These are phyloP conservation scores for Illadopsis cleaveri DNA, from an alignment of 2,113 vertebrate genomes.

Conservation along the genomic window DNA sequence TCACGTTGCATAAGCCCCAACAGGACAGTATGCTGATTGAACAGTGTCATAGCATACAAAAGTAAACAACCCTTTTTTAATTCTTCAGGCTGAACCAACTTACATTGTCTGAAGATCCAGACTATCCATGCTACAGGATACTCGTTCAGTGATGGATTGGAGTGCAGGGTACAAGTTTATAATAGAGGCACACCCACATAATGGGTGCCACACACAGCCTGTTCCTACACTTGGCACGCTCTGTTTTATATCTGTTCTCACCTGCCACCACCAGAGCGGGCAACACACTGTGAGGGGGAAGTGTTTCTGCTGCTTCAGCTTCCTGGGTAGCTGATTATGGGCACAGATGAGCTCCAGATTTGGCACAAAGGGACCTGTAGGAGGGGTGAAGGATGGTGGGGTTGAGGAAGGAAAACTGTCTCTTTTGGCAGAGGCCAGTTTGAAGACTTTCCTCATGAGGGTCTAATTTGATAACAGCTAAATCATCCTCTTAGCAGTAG, in stretches of 20 bases:
- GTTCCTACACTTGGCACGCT: accelerated
- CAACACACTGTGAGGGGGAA: neutral
- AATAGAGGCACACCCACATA: neutral
- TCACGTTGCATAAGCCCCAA: neutral
- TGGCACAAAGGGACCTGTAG: neutral
- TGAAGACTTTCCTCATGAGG: neutral
- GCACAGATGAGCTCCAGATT: neutral
- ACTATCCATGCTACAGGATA: neutral
- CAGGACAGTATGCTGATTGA: neutral
- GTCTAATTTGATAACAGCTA: neutral
- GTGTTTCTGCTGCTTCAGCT: neutral
- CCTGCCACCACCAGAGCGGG: neutral
- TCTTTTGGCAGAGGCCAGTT: neutral
- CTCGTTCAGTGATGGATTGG: neutral
- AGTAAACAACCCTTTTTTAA: neutral
- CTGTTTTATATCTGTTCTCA: neutral
- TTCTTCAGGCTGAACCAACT: neutral
- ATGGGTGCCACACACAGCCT: accelerated
- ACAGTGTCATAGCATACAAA: neutral
- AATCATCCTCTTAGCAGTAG: neutral
- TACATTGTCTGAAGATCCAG: neutral
- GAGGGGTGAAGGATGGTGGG: too few species aligned
- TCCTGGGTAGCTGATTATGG: neutral
- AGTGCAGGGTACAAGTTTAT: neutral
- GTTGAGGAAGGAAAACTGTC: neutral